Evolutionary conservation across 2,888 invertebrate genomes (phyloP), one percentile per base, ranked within the genome.

Genomic region (Melolontha melolontha): DNA sequence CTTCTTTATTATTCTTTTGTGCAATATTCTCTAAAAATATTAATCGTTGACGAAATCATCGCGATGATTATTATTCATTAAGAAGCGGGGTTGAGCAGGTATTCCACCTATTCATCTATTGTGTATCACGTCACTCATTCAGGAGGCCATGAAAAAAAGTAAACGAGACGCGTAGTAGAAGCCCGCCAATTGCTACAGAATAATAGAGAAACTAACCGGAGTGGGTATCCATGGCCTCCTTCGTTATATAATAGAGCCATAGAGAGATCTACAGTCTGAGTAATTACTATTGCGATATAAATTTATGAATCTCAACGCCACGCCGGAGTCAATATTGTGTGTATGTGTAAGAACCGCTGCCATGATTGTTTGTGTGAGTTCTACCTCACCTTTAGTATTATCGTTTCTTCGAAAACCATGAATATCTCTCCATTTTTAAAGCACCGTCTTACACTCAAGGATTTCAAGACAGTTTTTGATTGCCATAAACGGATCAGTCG

Each of bases 261-360:
- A 55, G 55, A 55, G 55, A 55, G 55, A 39, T 55, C 40, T 55
- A 40, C 27, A 40, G 44, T 47, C 27, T 62, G 42, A 64, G 51
- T 64, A 64, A 64, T 64, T 64, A 64, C 41, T 34, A 51, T 64
- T 64, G 42, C 64, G 64, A 39, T 64, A 64, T 40, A 51, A 64
- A 64, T 64, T 64, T 64, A 64, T 64, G 52, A 47, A 59, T 59
- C 40, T 59, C 29, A 27, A 44, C 49, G 49, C 27, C 47, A 17
- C 47, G 47, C 47, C n/a, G 47, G 14, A 14, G 47, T 47, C 11
- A 11, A 34, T 16, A 40, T 40, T 55, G 55, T 17, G 29, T 29
- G 29, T 29, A 22, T 22, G 22, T 22, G 4, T 22, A 22, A 22
- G 22, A 22, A 22, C 22, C 22, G 22, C 22, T 22, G 22, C 22